Conservation (phyloP, 1,140 invertebrate genomes). For the Meteorus sp. region DNA sequence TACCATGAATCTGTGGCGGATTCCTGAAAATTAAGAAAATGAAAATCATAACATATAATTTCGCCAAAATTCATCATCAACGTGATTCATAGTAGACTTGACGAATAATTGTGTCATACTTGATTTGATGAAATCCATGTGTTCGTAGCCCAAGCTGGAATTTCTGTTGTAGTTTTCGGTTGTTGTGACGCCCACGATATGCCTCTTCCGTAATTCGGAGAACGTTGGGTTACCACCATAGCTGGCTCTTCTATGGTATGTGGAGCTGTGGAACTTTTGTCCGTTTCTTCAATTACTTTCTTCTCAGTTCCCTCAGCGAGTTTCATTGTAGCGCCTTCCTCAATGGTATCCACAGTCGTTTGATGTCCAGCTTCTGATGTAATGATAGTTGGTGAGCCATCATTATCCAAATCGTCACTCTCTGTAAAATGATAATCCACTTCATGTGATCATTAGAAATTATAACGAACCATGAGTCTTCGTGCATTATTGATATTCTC, state of each 20-base stretch:
- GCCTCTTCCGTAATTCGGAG: slow-evolving; percentile 55
- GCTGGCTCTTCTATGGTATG: slow-evolving; percentile 28
- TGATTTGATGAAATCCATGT: slow-evolving; percentile 39
- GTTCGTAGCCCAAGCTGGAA: slow-evolving; percentile 54
- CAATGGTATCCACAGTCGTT: slow-evolving; percentile 19
- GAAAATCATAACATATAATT: neutral
- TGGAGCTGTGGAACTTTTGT: slow-evolving; percentile 18
- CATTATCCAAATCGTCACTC: slow-evolving; percentile 18
- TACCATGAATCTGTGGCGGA: slow-evolving; percentile 56
- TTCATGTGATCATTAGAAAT: neutral
- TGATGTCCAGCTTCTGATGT: slow-evolving; percentile 6
- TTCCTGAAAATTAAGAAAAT: slow-evolving; percentile 29
- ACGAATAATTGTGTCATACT: no score
- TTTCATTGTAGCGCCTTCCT: slow-evolving; percentile 29
- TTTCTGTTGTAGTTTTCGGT: slow-evolving; percentile 41
- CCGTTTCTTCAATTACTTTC: slow-evolving; percentile 28
- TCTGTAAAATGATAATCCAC: slow-evolving; percentile 23
- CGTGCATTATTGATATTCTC: neutral
- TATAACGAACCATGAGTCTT: neutral
- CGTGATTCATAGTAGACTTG: slow-evolving; percentile 11
- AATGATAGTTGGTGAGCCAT: neutral
- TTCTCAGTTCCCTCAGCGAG: slow-evolving; percentile 28
- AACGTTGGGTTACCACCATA: slow-evolving; percentile 39
- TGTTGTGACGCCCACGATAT: slow-evolving; percentile 49
- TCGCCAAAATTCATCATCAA: slow-evolving; percentile 18